Evolutionary conservation across 1,140 invertebrate species (phyloP), one percentile per base, ranked within the genome.

Genomic region (Sitobion miscanthi): DNA sequence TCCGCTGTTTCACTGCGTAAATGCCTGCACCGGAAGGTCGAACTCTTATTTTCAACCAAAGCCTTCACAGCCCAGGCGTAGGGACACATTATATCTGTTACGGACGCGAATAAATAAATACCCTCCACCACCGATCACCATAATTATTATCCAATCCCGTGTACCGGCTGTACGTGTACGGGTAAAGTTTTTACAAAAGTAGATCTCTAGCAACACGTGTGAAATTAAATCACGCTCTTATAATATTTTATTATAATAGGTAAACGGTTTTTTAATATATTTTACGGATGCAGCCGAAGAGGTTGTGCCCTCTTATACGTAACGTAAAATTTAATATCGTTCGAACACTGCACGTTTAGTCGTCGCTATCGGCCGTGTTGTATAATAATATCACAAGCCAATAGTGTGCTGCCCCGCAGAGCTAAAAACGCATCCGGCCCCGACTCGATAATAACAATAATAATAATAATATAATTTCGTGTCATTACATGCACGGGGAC

Each of bases 401-500:
- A 77, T 77, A n/a, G 5, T 77, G 42, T 42, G 42, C 14, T 62
- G 57, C 4, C 1, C 9, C 1, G 57, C 62, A 77, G 62, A 85
- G 45, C 38, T 42, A 85, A 38, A 85, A 38, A 83, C 7, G 52
- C 88, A 90, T 57, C 14, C 54, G 54, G 17, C 21, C 52, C 21
- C 52, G 52, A 52, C 25, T 30, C 30, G 45, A 87, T 87, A 87
- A 87, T 87, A 42, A 49, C 30, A 30, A 87, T 49, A 86, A 47
- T 86, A 86, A 47, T 86, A 54, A 87, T 49, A 86, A 30, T 86
- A 86, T 45, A 30, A 87, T 87, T 85, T 45, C 85, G 25, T 49
- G 25, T 77, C 49, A 87, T 47, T 87, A 30, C 42, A n/a, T 54
- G 20, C 6, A 86, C 30, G 42, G 42, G 85, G 86, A 30, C 45